These are phyloP conservation scores for Himantopus leucocephalus DNA, from an alignment of 2,113 vertebrate species.

Conservation along the genomic window DNA sequence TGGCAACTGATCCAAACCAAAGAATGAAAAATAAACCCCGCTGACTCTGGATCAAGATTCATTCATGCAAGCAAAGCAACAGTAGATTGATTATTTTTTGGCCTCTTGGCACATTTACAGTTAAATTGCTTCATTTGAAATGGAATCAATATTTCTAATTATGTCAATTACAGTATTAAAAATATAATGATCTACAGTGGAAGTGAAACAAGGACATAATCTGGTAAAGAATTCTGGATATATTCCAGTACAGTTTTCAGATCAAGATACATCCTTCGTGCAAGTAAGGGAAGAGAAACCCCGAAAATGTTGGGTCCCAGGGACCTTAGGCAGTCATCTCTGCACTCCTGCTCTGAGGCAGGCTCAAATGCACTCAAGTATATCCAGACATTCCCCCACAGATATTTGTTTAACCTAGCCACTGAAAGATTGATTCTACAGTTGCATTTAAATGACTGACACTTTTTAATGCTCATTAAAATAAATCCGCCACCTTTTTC, in stretches of 20 bases:
- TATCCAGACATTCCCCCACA: not conserved
- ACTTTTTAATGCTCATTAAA: not conserved
- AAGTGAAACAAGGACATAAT: not conserved
- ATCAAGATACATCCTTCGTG: not conserved
- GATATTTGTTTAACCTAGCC: not conserved
- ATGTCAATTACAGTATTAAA: conserved; percentile 5
- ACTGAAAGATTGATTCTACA: not conserved
- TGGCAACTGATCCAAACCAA: not conserved
- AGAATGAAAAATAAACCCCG: not conserved
- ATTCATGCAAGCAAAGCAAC: not conserved
- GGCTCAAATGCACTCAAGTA: not conserved
- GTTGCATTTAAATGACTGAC: not conserved
- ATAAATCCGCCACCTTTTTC: not conserved
- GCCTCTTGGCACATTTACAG: not conserved
- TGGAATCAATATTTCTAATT: not conserved
- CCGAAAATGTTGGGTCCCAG: not conserved
- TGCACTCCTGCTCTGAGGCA: not conserved
- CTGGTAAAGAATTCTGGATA: not conserved
- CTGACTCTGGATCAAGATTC: not conserved
- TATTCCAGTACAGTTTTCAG: not conserved
- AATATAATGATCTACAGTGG: not conserved
- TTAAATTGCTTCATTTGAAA: conserved; percentile 3
- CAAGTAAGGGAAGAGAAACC: not conserved
- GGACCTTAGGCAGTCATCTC: not conserved
- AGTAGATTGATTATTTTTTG: conserved; percentile 19